Base-by-base conservation (phyloP, 2,888 invertebrate genomes). In the Dryobota labecula region DNA sequence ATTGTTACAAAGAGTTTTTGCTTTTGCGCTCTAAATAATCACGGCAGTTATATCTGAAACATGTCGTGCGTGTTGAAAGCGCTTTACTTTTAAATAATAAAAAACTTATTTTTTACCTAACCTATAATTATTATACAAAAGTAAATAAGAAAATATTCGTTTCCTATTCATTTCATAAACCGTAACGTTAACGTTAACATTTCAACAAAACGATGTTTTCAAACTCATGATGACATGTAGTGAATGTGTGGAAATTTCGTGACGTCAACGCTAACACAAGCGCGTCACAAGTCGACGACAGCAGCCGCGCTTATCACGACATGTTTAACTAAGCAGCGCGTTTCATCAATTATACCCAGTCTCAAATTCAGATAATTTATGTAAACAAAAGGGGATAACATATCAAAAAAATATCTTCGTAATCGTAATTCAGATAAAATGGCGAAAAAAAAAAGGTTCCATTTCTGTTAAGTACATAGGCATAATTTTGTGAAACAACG, bases 31-130 rank as follows among this genome's bases (percentile, higher is more conserved):
- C 2, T 1, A 24, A 24, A 18, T 38, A 18, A 38, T 11, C 58
- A 58, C 58, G 24, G 18, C 58, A 58, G 36, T 58, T 58, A 58
- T 38, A 38, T 24, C 38, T 38, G 18, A 24, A 58, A 58, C 58
- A 58, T 58, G 58, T 24, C 58, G 58, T 24, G 58, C 11, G 38
- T 36, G 36, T 2, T 24, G 38, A 18, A 11, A 58, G 58, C 58
- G 58, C 58, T 18, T 58, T 8, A 51, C 27, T 51, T 27, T 2
- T 15, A 38, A 38, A 38, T 38, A n/a, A n/a, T 38, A 38, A 7
- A 38, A 38, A 38, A 24, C 13, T 13, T 33, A 33, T 15, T 33
- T 56, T 24, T 24, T 57, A 36, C n/a, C 5, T 24, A 57, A 57
- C 9, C 24, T n/a, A 36, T 15, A 9, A 15, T 24, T 24, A 57